phyloP scores from a whole-genome alignment of 2,888 invertebrate species.

The Blastobasis adustella region DNA sequence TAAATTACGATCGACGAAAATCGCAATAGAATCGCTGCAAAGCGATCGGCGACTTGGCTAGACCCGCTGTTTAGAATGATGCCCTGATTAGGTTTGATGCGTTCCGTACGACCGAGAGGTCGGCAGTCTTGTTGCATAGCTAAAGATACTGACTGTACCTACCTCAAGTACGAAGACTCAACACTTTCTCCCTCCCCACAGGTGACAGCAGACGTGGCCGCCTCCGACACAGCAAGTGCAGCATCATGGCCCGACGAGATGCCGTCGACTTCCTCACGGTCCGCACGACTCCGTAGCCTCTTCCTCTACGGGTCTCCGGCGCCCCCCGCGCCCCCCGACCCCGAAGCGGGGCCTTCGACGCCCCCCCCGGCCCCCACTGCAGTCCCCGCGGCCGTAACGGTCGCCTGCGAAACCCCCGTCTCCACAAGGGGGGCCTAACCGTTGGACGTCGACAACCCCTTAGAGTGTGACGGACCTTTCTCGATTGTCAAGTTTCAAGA shows the following conservation, averaged over 20 bases:
- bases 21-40: no score
- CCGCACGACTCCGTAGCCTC: conserved; percentile 23
- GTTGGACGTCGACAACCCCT: no score
- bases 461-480: no score
- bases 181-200: conserved; percentile 37
- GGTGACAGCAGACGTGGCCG: conserved; percentile 50
- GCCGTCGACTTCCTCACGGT: conserved; percentile 36
- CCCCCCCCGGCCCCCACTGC: conserved; percentile 8
- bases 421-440: not conserved
- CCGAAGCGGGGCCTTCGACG: conserved; percentile 32
- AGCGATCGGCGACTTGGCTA: no score
- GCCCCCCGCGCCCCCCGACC: conserved; percentile 36
- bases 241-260: conserved; percentile 49
- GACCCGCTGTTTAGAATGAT: no score
- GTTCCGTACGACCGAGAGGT: no score
- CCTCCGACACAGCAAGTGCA: conserved; percentile 42
- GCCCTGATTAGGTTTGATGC: no score
- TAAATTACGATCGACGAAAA: no score
- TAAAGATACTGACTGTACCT: no score
- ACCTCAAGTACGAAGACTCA: not conserved
- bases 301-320: conserved; percentile 59
- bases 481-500: no score
- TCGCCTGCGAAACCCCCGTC: conserved; percentile 15
- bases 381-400: conserved; percentile 8
- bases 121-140: no score